Evolutionary conservation across 2,113 vertebrate species (phyloP).

Genomic region (Beaufortia kweichowensis): DNA sequence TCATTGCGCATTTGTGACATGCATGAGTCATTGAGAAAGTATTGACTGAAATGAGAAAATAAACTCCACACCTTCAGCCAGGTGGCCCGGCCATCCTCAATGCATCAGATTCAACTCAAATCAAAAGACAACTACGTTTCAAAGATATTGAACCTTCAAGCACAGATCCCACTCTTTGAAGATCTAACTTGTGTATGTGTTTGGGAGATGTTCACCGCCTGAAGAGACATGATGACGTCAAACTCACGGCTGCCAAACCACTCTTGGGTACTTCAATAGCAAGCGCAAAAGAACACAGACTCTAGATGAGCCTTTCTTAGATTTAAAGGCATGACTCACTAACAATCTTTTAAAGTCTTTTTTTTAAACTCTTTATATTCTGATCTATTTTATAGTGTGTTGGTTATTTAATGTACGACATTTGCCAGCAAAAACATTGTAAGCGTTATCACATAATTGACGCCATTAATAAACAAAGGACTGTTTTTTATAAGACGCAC

Average conservation of each 20-base stretch:
- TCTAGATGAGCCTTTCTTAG: conserved; percentile 4
- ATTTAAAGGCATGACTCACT: conserved; percentile 4
- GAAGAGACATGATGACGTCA: conserved; percentile 26
- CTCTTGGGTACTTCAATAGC: conserved; percentile 8
- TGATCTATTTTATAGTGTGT: too few relatives aligned
- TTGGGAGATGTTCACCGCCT: not conserved
- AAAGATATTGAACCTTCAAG: not conserved
- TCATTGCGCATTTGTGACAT: not conserved
- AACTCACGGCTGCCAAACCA: conserved; percentile 24
- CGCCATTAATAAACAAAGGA: too few relatives aligned
- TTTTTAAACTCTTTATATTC: not conserved
- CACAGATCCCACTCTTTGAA: conserved; percentile 16
- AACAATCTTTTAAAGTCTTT: not conserved
- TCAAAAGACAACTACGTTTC: not conserved
- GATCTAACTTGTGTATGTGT: conserved; percentile 10
- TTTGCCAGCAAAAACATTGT: not conserved
- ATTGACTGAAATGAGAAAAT: conserved; percentile 19
- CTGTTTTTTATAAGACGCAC: too few relatives aligned
- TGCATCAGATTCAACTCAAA: not conserved
- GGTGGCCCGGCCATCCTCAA: not conserved
- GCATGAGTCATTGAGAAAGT: conserved; percentile 1
- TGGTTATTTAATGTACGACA: too few relatives aligned
- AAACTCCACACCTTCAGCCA: not conserved
- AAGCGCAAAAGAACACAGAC: not conserved
- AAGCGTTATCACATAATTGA: too few relatives aligned